Evolutionary conservation across 1,140 invertebrate genomes (phyloP).

Genomic region (Ylistrum balloti): DNA sequence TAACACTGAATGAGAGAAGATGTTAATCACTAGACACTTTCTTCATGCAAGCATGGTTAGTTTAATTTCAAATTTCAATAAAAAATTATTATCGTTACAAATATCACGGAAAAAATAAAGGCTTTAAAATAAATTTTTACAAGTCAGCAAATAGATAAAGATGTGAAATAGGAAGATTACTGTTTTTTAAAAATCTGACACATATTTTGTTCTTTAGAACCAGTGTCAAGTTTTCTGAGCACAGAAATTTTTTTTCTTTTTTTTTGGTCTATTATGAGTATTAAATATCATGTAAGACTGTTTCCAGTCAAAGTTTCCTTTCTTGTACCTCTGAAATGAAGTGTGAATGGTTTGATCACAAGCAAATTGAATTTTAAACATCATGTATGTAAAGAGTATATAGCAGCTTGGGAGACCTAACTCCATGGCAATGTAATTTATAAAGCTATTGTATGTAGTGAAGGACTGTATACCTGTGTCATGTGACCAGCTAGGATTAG

Average conservation of each 20-base stretch:
- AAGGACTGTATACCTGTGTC: background rate
- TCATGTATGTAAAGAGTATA: background rate
- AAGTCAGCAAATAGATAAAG: background rate
- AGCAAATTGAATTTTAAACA: background rate
- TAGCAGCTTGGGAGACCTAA: background rate
- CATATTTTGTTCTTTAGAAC: background rate
- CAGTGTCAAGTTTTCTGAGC: background rate
- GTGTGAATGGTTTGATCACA: constrained; percentile 3
- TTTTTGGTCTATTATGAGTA: background rate
- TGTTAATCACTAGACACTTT: background rate
- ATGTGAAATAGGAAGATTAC: background rate
- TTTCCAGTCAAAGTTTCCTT: background rate
- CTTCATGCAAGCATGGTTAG: background rate
- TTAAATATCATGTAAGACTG: background rate
- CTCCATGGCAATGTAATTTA: background rate
- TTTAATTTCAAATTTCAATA: background rate
- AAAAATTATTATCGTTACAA: too few species aligned
- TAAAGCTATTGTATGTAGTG: background rate
- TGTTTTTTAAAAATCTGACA: background rate
- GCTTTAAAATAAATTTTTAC: too few species aligned
- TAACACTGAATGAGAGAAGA: background rate
- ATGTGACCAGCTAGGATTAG: constrained; percentile 4
- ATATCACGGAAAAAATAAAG: too few species aligned
- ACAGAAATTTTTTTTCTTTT: background rate
- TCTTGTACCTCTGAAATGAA: background rate